Evolutionary conservation across 92 coral and sea anemone genomes (phyloP), one percentile per base, ranked within the genome.

Genomic region (Porites lobata): DNA sequence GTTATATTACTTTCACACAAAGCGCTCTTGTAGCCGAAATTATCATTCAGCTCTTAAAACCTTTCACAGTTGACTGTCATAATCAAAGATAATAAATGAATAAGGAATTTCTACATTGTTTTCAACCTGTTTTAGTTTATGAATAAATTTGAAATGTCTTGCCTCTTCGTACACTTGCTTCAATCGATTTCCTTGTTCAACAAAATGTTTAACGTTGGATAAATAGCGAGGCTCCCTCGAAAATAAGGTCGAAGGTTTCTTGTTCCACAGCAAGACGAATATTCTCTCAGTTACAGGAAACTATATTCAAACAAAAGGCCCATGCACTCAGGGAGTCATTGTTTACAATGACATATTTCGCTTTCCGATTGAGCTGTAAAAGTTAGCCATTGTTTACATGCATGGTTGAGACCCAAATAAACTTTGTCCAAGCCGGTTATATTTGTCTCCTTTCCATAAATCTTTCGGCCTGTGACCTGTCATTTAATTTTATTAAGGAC

Each of bases 401-500:
- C 87, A 84, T 3, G 6, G 53, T 6, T 8, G 87, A 62, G 87
- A 84, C 74, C 53, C 62, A 84, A 84, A 62, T 84, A 74, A 50
- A 74, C 64, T 52, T 73, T 50, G 73, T n/a, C 18, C 59, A 6
- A 21, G 69, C 73, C 72, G 80, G 80, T 21, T 59, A 51, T 83
- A 68, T 52, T 63, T 43, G 80, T 69, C 32, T 54, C 56, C 51
- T 64, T 74, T 73, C 50, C 81, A 63, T 64, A 72, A 50, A 84
- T 72, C 80, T 64, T 19, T 50, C 9, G 64, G 53, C 74, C 87
- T 73, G 87, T 84, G 47, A 52, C 80, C 87, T 73, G 87, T 84
- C 87, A 84, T 61, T 84, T 50, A 84, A 38, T 84, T 84, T 84
- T 78, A 72, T 62, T 74, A 73, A 84, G 43, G 62, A 8, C 87